A percentile compares a stretch with the other conserved stretches of the same genome.
Conservation (phyloP, 37 sponge, comb jelly and placozoan species). For the Petrosia ficiformis region DNA sequence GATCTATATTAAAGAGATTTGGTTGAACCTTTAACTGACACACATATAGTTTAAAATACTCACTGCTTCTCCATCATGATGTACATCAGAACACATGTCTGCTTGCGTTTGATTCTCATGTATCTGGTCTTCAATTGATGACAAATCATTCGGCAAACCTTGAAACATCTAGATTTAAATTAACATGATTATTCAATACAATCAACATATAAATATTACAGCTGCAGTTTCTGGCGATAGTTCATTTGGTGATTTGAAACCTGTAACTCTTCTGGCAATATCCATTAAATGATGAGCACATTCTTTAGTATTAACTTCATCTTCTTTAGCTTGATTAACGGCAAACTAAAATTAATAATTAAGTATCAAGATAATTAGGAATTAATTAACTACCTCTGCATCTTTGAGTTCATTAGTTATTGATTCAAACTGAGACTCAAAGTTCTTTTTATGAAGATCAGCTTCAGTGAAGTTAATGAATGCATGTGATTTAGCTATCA, state of each 20-base stretch:
- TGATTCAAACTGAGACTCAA: background rate
- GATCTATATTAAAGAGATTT: background rate
- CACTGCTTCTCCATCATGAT: background rate
- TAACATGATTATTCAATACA: background rate
- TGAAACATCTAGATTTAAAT: background rate
- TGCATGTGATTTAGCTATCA: background rate
- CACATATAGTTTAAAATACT: too few relatives aligned
- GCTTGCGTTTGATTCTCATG: conserved; percentile 69
- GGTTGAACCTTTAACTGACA: background rate
- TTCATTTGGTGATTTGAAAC: conserved; percentile 10
- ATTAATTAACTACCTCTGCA: background rate
- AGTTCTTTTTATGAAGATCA: background rate
- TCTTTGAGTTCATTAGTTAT: background rate
- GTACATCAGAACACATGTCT: conserved; percentile 56
- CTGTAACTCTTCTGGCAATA: conserved; percentile 19
- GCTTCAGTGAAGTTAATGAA: background rate
- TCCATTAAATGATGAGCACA: conserved; percentile 7
- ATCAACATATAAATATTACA: background rate
- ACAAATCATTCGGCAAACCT: conserved; percentile 34
- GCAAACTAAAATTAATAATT: background rate
- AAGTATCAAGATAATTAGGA: background rate
- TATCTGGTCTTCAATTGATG: conserved; percentile 48
- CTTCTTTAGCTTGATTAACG: background rate
- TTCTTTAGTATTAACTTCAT: conserved; percentile 2
- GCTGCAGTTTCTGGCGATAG: background rate